Conservation (phyloP, 1,140 invertebrate genomes). For the Dreissena rostriformis region DNA sequence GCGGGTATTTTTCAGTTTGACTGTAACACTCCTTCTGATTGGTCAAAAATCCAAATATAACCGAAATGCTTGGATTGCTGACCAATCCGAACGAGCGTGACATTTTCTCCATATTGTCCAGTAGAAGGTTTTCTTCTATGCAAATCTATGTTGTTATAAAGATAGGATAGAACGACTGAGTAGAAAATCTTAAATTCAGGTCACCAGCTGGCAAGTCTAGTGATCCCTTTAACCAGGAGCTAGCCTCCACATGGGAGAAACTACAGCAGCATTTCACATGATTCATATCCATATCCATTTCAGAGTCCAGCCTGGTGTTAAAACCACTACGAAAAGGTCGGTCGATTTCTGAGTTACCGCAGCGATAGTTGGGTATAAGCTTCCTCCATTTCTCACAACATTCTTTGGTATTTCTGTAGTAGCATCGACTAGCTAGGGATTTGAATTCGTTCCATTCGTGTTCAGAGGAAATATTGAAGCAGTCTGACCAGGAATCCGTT, state of each 20-base stretch:
- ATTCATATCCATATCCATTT: constrained; percentile 3
- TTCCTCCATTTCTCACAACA: not conserved
- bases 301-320: not conserved
- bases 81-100: too few species aligned
- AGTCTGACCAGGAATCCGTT: constrained; percentile 30
- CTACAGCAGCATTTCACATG: constrained; percentile 21
- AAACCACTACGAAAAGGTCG: not conserved
- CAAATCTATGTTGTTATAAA: too few species aligned
- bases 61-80: too few species aligned
- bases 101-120: too few species aligned
- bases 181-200: constrained; percentile 41
- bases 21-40: too few species aligned
- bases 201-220: not conserved
- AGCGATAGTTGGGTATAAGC: not conserved
- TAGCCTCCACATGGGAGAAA: not conserved
- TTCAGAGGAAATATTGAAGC: constrained; percentile 41
- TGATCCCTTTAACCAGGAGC: constrained; percentile 31
- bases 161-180: constrained; percentile 15
- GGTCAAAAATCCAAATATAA: too few species aligned
- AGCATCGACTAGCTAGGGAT: not conserved
- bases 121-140: too few species aligned
- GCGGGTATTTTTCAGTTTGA: too few species aligned
- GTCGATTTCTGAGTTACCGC: not conserved
- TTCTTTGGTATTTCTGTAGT: not conserved
- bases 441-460: constrained; percentile 30